Percentiles rank a stretch among this genome's conserved stretches.
phyloP scores from a whole-genome alignment of 2,888 invertebrate species.

The Mellilla xanthometata region DNA sequence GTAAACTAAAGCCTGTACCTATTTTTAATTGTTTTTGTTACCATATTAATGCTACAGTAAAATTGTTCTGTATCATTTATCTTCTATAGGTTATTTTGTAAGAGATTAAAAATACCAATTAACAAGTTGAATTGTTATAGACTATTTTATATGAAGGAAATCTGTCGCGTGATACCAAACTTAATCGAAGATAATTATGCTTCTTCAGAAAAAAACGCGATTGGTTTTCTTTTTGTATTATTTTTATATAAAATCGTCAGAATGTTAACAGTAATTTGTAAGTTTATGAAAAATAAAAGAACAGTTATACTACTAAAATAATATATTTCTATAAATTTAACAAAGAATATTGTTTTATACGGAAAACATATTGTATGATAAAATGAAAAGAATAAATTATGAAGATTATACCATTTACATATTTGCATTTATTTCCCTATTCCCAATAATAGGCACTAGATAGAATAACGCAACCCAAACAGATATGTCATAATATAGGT shows the following conservation, averaged over 20 bases:
- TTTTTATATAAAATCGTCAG: constrained; percentile 78
- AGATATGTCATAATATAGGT: no score
- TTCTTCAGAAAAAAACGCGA: constrained; percentile 27
- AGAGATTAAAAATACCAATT: constrained; percentile 76
- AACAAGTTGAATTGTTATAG: constrained; percentile 81
- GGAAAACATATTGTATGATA: constrained; percentile 79
- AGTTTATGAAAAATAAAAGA: constrained; percentile 76
- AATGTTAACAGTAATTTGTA: constrained; percentile 82
- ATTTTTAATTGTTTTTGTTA: constrained; percentile 81
- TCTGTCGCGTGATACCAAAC: constrained; percentile 40
- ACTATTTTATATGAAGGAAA: constrained; percentile 37
- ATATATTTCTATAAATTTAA: constrained; percentile 82
- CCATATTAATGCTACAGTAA: constrained; percentile 76
- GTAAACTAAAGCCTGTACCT: constrained; percentile 77
- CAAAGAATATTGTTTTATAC: constrained; percentile 83
- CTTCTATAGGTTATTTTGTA: constrained; percentile 74
- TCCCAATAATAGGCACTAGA: neutral
- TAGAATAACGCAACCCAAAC: no score
- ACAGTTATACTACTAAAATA: constrained; percentile 81
- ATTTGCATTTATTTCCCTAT: constrained; percentile 54
- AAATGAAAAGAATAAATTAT: constrained; percentile 78
- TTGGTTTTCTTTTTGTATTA: constrained; percentile 68
- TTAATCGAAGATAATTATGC: constrained; percentile 18
- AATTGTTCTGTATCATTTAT: constrained; percentile 76
- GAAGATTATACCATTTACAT: constrained; percentile 77